Base-by-base conservation (phyloP, 1,140 invertebrate genomes). In the Trichoplusia ni region DNA sequence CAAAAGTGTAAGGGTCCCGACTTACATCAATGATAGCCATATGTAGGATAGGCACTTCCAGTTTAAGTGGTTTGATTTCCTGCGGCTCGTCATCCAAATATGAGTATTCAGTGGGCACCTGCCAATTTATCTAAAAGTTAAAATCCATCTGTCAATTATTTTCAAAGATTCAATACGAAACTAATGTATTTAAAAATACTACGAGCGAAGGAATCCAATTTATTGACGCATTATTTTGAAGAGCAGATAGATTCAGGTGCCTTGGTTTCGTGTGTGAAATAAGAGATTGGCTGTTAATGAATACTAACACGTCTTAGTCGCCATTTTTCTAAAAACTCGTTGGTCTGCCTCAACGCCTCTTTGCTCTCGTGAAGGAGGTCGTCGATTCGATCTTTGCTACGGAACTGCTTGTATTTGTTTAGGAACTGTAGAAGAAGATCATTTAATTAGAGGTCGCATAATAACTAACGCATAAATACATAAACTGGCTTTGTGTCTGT, bases 1-100 rank as follows among this genome's bases (percentile, higher is more conserved):
- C n/a, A n/a, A n/a, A n/a, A n/a, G n/a, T n/a, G n/a, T n/a, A n/a
- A n/a, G n/a, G n/a, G n/a, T n/a, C n/a, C n/a, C n/a, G n/a, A 73
- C 82, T 81, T 64, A 88, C 85, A 60, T 90, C 85, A 14, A 88
- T 59, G 11, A 90, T 86, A 37, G 85, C 85, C 80, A 90, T 86
- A 16, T 90, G 87, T 0, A 90, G 46, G 18, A 90, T 81, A 0
- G 87, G 87, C 6, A 90, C 74, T 61, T 90, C 84, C 0, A 90
- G 16, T 37, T 79, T 85, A 0, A 78, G 49, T 2, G 84, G 84
- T 51, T 75, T 74, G n/a, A 83, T 78, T 47, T 79, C 75, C 21
- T 86, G 80, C 0, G 84, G 84, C 25, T 86, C 80, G 1, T 86
- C 80, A 23, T 84, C 78, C 40, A 82, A 60, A 53, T 87, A 85